Evolutionary conservation across 2,888 invertebrate genomes (phyloP), one percentile per base, ranked within the genome.

Genomic region (Leucophenga maculata): DNA sequence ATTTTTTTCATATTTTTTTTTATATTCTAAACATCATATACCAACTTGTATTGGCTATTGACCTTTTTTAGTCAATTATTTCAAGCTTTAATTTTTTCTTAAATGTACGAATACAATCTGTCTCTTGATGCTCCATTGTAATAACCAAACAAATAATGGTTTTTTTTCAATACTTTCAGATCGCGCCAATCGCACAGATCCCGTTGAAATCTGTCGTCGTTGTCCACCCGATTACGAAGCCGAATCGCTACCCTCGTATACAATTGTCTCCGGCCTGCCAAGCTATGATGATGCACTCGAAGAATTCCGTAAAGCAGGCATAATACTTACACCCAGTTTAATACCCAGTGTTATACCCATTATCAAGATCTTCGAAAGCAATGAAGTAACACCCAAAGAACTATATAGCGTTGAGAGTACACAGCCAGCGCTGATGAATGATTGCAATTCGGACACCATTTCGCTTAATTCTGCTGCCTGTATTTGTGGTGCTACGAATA

Each of bases 201-300:
- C 82, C 13, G 77, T 85, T 4, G 88, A 88, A 50, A 80, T 87
- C 60, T 85, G 88, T n/a, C 86, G 88, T 18, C 87, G 84, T 55
- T 87, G 87, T 62, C 84, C 85, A 9, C 78, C 83, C 0, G 89
- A 89, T 67, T 86, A 86, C 65, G 91, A 91, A 69, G 86, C 86
- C 3, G 91, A 91, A 75, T 91, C 91, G 1, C 83, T 92, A 71
- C 92, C 92, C 14, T 92, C 91, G 73, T 92, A 92, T 79, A 92
- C 92, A 4, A 89, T 92, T 68, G 92, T 91, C 59, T 92, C 92
- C n/a, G 92, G 92, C 4, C 86, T 92, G 65, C 92, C 92, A 55
- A 91, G 90, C 32, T 92, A 92, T 82, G 91, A 91, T 69, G 92
- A 92, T 82, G 92, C 92, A 3, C 83, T 92, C 68, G 91, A 91